A percentile compares a stretch with the other conserved stretches of the same genome.
phyloP scores from a whole-genome alignment of 2,113 vertebrate genomes.

The Vidua chalybeata region DNA sequence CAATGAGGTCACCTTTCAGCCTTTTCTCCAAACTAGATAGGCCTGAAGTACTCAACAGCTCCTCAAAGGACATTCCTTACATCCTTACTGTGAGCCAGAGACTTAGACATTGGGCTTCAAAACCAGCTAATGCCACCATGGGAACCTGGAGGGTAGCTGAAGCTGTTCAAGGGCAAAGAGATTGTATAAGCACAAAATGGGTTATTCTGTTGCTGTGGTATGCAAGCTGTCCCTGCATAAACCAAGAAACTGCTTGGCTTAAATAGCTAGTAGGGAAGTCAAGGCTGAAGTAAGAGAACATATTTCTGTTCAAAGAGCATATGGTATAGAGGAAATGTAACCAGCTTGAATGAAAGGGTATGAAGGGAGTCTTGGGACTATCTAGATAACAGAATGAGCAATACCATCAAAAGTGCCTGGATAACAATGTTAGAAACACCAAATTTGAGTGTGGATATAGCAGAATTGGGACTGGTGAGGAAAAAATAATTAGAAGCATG shows the following conservation, averaged over 20 bases:
- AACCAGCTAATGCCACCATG: rapidly evolving
- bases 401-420: not conserved
- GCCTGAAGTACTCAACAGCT: not conserved
- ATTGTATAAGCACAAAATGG: not conserved
- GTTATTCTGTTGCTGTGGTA: not conserved
- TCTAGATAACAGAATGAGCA: not conserved
- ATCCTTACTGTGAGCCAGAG: not conserved
- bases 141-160: not conserved
- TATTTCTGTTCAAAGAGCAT: not conserved
- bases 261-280: not conserved
- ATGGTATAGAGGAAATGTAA: not conserved
- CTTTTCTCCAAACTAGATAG: not conserved
- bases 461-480: not conserved
- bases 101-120: not conserved
- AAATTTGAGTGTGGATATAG: not conserved
- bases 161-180: not conserved
- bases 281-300: not conserved
- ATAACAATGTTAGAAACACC: not conserved
- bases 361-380: not conserved
- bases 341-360: not conserved
- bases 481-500: not conserved
- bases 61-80: not conserved
- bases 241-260: not conserved
- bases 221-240: not conserved
- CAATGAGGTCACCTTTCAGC: not conserved